Evolutionary conservation across 2,113 vertebrate genomes (phyloP), one percentile per base, ranked within the genome.

Genomic region (Hemibagrus wyckioides): DNA sequence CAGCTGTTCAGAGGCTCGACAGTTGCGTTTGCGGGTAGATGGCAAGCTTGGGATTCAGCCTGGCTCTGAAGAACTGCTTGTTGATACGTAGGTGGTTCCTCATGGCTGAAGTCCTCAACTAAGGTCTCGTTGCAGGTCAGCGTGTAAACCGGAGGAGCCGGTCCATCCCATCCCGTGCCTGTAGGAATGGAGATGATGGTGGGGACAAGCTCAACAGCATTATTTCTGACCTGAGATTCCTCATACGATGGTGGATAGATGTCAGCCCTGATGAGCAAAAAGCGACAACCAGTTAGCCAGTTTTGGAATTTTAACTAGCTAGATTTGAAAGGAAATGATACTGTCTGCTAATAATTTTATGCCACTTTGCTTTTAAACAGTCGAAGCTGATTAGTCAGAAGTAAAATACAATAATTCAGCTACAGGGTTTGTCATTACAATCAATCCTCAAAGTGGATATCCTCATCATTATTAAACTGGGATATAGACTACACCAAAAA

Each of bases 201-300:
- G 28, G 19, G n/a, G 54, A 10, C 9, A 3, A 3, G 17, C 7
- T 41, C 39, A 3, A 63, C 5, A 17, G 21, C 33, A 57, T 56
- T 59, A 25, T 88, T 86, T 79, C 92, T 94, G 88, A 85, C 84
- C 33, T 93, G 92, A 44, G 92, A 96, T 76, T 97, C 95, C 89
- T 96, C 94, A 0, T 97, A 98, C 0, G 95, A 94, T 1, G 96
- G 96, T 41, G 95, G 97, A 82, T 95, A 96, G 73, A 94, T 94
- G 73, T 93, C 91, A 7, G 94, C 94, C 88, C 97, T 98, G 90
- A 83, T 19, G 4, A 39, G 10, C 8, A 25, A 39, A 80, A 80
- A 80, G 54, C 30, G 36, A 33, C 54, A 33, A 48, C n/a, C 7
- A 33, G 19, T 56, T 79, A 50, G 7, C 21, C 39, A 41, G 9